phyloP scores from a whole-genome alignment of 2,797 vertebrate species.

The Setipinna tenuifilis region DNA sequence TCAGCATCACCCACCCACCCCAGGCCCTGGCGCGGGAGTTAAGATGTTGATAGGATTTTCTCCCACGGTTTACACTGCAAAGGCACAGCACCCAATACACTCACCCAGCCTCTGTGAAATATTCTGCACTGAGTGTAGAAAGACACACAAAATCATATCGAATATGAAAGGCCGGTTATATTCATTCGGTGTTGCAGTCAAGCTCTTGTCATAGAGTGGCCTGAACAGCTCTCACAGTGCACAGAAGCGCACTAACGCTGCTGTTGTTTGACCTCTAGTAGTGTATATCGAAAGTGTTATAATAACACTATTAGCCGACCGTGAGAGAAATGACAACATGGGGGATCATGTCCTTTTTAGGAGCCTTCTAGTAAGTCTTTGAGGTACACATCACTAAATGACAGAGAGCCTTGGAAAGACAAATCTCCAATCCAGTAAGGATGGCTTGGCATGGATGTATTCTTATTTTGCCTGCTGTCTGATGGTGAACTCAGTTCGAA shows the following conservation, averaged over 20 bases:
- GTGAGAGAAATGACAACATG: not conserved
- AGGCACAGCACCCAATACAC: not conserved
- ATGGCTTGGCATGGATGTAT: not conserved
- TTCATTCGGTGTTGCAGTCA: not conserved
- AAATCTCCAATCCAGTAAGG: not conserved
- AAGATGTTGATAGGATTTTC: conserved; percentile 20
- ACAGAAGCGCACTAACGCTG: not conserved
- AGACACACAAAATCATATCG: not conserved
- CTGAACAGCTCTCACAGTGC: no score
- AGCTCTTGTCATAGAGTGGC: not conserved
- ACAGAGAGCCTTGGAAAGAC: not conserved
- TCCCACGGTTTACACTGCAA: conserved; percentile 14
- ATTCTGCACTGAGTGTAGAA: no score
- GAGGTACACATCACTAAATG: not conserved
- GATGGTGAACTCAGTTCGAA: not conserved
- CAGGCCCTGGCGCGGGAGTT: not conserved
- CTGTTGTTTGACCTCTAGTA: not conserved
- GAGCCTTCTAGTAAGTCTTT: not conserved
- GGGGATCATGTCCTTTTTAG: not conserved
- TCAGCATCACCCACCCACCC: not conserved
- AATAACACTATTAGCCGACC: not conserved
- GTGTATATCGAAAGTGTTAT: not conserved
- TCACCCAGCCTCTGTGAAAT: not conserved
- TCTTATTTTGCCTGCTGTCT: not conserved
- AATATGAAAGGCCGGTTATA: not conserved